Base-by-base conservation (phyloP, 2,113 vertebrate genomes). In the Siphamia tubifer region DNA sequence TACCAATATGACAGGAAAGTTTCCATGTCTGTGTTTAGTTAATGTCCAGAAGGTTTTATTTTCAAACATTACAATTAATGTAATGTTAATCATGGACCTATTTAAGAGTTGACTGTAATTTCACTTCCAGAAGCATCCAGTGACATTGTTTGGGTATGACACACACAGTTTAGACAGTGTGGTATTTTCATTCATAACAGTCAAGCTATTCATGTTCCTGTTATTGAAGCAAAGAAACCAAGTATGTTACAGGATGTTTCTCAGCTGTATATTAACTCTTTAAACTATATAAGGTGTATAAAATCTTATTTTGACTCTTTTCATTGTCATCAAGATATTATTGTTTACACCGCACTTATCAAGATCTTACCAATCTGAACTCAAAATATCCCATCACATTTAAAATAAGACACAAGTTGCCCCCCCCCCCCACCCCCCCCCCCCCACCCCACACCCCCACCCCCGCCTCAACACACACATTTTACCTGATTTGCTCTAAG, bases 1-100 rank as follows among this genome's bases (percentile, higher is more conserved):
- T 72, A 74, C 61, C 68, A 19, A 13, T 13, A 34, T 68, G 76
- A 74, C 82, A 66, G 63, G 61, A 75, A 38, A 44, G 53, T 76
- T 91, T 90, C 85, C 83, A 57, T 90, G 86, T 61, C 90, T 89
- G 76, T 81, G 83, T 93, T 90, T 87, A 84, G 84, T 85, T 74
- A 57, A 34, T 39, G 39, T 36, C 73, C 27, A 0, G 31, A 69
- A 47, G 64, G 62, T 68, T 78, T 68, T 63, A 63, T 77, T 87
- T 81, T 74, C 62, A 74, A 70, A 68, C 69, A 77, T 67, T 67
- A 65, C 53, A 68, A 30, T 69, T 76, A 81, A 89, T 61, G 67
- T 79, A 47, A 65, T 58, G 76, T 86, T 84, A 90, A 87, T 86
- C 80, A 89, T 85, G 68, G 32, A 25, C 32, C 47, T 39, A 62